Percentiles rank a stretch among this genome's conserved stretches.
phyloP scores from a whole-genome alignment of 2,113 vertebrate genomes.

The Zapus hudsonius region DNA sequence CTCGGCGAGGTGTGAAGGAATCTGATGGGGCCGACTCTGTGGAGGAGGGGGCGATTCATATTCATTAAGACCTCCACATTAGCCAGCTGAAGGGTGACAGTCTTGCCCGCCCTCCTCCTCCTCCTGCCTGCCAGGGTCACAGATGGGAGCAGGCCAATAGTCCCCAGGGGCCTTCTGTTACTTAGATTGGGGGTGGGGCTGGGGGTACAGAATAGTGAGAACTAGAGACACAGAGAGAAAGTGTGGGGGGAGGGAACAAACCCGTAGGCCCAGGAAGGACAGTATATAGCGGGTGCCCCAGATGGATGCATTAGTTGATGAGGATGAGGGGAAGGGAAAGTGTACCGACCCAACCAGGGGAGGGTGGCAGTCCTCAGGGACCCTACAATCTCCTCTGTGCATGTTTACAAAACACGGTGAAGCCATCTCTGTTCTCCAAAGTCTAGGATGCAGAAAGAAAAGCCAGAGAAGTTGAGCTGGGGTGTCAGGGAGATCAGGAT shows the following conservation, averaged over 20 bases:
- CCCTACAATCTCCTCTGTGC: background rate
- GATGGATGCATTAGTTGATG: background rate
- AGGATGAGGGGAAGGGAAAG: background rate
- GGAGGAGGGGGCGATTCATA: conserved; percentile 90
- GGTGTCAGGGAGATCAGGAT: background rate
- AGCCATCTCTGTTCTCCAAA: background rate
- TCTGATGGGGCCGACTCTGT: conserved; percentile 85
- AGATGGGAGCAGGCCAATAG: conserved; percentile 78
- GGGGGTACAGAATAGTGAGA: background rate
- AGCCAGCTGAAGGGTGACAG: conserved; percentile 81
- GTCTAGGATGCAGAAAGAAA: background rate
- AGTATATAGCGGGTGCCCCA: accelerated
- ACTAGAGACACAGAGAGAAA: background rate
- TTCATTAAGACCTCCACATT: conserved; percentile 88
- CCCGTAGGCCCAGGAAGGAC: accelerated
- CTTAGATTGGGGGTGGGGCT: conserved; percentile 55
- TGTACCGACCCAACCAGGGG: background rate
- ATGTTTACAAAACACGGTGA: background rate
- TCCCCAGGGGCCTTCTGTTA: background rate
- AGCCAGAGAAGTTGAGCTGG: background rate
- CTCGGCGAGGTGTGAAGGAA: conserved; percentile 89
- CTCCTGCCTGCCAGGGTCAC: conserved; percentile 68
- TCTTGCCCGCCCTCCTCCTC: conserved; percentile 48
- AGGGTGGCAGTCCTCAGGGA: accelerated
- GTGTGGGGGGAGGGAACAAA: conserved; percentile 50